Base-by-base conservation (phyloP, 2,113 vertebrate species). In the Tyrannus savana region DNA sequence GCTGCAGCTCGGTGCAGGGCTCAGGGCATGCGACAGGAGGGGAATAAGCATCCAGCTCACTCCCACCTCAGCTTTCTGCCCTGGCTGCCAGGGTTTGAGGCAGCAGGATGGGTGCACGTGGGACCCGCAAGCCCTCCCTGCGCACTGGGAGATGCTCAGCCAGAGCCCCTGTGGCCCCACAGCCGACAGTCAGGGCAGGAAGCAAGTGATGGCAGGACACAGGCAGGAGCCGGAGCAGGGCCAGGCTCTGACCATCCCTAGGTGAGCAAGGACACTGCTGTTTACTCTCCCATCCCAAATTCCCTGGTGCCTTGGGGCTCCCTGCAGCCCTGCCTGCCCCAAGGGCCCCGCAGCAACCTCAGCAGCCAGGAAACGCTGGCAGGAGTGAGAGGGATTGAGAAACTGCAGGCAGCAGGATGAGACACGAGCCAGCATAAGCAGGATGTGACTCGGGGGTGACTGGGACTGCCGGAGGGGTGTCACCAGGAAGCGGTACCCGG, bases 361-460 rank as follows among this genome's bases (percentile, higher is more conserved):
- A 42, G 88, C 83, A 77, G 87, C 89, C 84, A 89, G 95, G 88
- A 96, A 96, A 84, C 0, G 17, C 88, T 95, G 90, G 86, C 81
- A 67, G 81, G 66, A 90, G 83, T 19, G 12, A 84, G 72, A 90
- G 41, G 80, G 88, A 86, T 93, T 94, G 89, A 89, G 95, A 95
- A 96, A 95, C 39, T 89, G 84, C 87, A 90, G 80, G 93, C 92
- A 91, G 94, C 86, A 93, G 96, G 94, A 94, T 96, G 87, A 92
- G 90, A 35, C 63, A 10, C 0, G 84, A 94, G 92, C 93, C 93
- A 95, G 85, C 76, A 74, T 52, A 89, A 46, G 89, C 89, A 95
- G 95, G 94, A 96, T 95, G 90, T 96, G 95, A 96, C 94, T 97
- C 12, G 88, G 50, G 63, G 86, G 72, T 94, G 96, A 96, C 58